Evolutionary conservation across 2,888 invertebrate species (phyloP), one percentile per base, ranked within the genome.

Genomic region (Sinodicranocentrus sp.): DNA sequence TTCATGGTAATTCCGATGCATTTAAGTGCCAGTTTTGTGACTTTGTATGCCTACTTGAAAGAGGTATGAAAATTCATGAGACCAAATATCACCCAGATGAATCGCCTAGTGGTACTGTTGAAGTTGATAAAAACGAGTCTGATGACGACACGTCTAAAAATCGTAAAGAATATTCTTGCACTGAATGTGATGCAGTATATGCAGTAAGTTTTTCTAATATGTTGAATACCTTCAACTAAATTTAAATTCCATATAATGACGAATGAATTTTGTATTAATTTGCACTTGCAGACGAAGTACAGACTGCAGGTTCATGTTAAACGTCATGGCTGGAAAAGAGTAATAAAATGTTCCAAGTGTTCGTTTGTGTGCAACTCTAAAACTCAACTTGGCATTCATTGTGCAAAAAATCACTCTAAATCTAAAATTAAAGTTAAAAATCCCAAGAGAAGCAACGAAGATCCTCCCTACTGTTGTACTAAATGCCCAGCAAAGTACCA

Each of bases 41-140:
- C 6, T 79, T 26, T 52, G 44, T 79, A 15, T 79, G 78, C 17
- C 8, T 71, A 33, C n/a, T 21, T 17, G 63, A 71, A 13, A 44
- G 78, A 52, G 78, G 71, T 6, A 71, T 79, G 67, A 71, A 61
- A 52, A 71, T 79, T 6, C 78, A 79, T 33, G 44, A 43, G 13
- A 70, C 61, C 8, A 79, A 63, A 19, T 71, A 70, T 13, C 78
- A 79, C 33, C 23, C 65, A 1, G 33, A 19, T 21, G 54, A 54
- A 54, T n/a, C n/a, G n/a, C n/a, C n/a, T n/a, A n/a, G n/a, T n/a
- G n/a, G n/a, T n/a, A n/a, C n/a, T 23, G 43, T 6, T 68, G 25
- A 25, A 23, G 23, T 23, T 19, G 68, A 21, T 21, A 28, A 63
- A 44, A 48, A 28, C n/a, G 19, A 65, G 2, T 19, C n/a, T 21